Evolutionary conservation across 1,140 invertebrate genomes (phyloP).

Genomic region (Galendromus occidentalis): DNA sequence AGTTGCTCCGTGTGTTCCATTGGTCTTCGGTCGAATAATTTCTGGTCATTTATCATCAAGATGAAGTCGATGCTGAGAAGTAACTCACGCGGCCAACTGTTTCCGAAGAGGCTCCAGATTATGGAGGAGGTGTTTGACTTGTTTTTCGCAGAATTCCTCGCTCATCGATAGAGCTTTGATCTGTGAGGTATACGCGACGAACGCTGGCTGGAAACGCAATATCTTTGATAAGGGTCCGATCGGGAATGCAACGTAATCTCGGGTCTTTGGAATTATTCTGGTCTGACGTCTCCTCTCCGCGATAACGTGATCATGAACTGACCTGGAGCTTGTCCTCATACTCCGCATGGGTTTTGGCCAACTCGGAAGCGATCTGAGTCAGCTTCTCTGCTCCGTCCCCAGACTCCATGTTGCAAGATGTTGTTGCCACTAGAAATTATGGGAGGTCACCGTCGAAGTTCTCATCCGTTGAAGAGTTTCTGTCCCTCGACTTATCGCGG

Average conservation of each 20-base stretch:
- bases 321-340: slow-evolving; percentile 8
- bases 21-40: background rate
- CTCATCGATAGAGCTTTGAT: background rate
- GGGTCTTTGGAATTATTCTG: no score
- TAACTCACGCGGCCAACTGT: background rate
- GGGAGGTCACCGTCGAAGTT: no score
- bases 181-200: background rate
- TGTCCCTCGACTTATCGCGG: no score
- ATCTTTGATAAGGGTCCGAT: background rate
- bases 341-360: background rate
- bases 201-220: background rate
- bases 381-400: background rate
- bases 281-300: background rate
- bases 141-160: slow-evolving; percentile 5
- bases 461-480: no score
- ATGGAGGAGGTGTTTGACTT: slow-evolving; percentile 6
- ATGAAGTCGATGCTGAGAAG: background rate
- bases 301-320: no score
- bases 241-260: background rate
- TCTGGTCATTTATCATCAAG: background rate
- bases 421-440: no score
- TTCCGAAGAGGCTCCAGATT: background rate
- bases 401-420: background rate
- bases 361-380: background rate
- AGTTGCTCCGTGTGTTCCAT: background rate